Base-by-base conservation (phyloP, 2,888 invertebrate genomes). In the Pseudococcus longispinus region DNA sequence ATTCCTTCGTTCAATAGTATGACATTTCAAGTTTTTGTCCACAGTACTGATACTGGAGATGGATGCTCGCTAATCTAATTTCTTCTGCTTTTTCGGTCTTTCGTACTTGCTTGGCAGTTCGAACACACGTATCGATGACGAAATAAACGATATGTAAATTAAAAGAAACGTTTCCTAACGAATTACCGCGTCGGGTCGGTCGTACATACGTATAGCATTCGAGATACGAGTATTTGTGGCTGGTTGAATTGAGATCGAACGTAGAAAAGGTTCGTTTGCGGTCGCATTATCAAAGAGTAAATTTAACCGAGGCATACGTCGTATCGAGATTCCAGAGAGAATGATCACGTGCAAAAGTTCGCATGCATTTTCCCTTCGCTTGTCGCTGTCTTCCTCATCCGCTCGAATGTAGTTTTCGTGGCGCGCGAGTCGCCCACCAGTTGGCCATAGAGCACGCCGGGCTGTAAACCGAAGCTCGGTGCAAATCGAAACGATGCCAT, bases 231-330 rank as follows among this genome's bases (percentile, higher is more conserved):
- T 51, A 74, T 37, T 32, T 74, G 37, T 74, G 37, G 74, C 74
- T 18, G 74, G 18, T 74, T 74, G 32, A 74, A 74, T 74, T 74
- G 37, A 32, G 74, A 74, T 74, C 74, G 74, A 32, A 74, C 74
- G 74, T 8, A 37, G 74, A 74, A 74, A 37, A 74, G 74, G 74
- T 74, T 74, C 74, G 74, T 74, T 74, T 74, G 74, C 37, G 74
- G 74, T 74, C 37, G 29, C 74, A 74, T 74, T 74, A 74, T 37
- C 74, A 37, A 74, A 74, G 74, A 74, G 74, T 74, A 74, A 74
- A 37, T 74, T 74, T 32, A 74, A 26, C 32, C 65, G 6, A 32
- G 32, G 32, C 74, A 74, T 37, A 29, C 70, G 70, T 70, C 60
- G 60, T 60, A 60, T 60, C 60, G 60, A 60, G 60, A 37, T 37